Conservation (phyloP, 2,113 vertebrate genomes). For the Serinus canaria region DNA sequence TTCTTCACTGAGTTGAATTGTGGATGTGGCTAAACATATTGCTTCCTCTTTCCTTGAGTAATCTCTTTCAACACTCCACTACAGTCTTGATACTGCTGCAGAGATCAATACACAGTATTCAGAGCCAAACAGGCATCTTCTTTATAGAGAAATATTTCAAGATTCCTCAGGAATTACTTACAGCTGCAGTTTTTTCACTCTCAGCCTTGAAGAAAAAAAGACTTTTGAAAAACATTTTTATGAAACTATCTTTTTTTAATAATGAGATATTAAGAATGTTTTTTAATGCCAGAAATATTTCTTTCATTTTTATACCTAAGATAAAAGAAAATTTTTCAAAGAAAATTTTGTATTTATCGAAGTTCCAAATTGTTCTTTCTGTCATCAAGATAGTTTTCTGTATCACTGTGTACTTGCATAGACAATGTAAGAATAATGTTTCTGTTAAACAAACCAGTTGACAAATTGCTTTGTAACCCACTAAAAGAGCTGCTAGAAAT, state of each 20-base stretch:
- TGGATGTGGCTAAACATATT: slow-evolving; percentile 6
- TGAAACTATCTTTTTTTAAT: background rate
- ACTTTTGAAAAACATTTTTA: background rate
- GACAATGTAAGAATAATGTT: background rate
- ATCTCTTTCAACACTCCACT: background rate
- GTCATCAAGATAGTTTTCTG: background rate
- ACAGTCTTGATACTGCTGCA: background rate
- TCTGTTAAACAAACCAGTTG: background rate
- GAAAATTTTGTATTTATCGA: background rate
- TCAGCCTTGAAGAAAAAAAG: background rate
- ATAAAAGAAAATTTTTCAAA: background rate
- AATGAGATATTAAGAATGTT: background rate
- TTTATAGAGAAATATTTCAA: background rate
- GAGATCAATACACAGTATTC: background rate
- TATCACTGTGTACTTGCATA: background rate
- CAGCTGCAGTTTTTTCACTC: background rate
- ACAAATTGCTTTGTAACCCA: background rate
- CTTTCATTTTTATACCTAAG: background rate
- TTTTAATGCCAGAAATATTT: background rate
- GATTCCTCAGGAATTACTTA: background rate
- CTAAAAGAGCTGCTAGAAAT: background rate
- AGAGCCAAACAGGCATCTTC: background rate
- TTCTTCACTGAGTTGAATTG: background rate
- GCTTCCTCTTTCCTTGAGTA: slow-evolving; percentile 28
- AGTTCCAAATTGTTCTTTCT: background rate